A percentile compares a stretch with the other conserved stretches of the same genome.
These are phyloP conservation scores for Protodeltote pygarga DNA, from an alignment of 2,888 invertebrate species.

Conservation along the genomic window DNA sequence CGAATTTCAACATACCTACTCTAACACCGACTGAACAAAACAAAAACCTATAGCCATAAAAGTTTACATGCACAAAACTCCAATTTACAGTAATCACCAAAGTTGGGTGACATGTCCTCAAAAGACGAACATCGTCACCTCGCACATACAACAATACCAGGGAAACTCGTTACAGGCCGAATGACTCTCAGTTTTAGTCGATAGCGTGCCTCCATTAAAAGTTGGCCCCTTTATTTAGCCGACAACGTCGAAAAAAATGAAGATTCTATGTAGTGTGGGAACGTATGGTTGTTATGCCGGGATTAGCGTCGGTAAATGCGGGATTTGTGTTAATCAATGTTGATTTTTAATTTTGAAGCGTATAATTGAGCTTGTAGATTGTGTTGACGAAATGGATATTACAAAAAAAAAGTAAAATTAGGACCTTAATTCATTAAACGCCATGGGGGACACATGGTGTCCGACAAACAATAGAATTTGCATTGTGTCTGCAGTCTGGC, in stretches of 20 bases:
- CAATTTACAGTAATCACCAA: neutral
- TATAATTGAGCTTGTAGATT: too few relatives aligned
- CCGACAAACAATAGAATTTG: too few relatives aligned
- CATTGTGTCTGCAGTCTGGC: too few relatives aligned
- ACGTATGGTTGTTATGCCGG: constrained; percentile 15
- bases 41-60: too few relatives aligned
- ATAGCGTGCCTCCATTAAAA: constrained; percentile 59
- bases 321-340: neutral
- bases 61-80: too few relatives aligned
- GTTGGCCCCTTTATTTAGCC: constrained; percentile 59
- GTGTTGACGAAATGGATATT: too few relatives aligned
- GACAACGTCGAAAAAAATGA: constrained; percentile 44
- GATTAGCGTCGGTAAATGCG: constrained; percentile 19
- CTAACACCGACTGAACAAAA: too few relatives aligned
- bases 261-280: constrained; percentile 43
- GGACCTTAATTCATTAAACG: too few relatives aligned
- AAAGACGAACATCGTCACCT: constrained; percentile 1
- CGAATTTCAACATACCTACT: too few relatives aligned
- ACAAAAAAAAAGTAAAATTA: too few relatives aligned
- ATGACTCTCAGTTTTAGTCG: constrained; percentile 53
- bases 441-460: too few relatives aligned
- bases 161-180: constrained; percentile 32
- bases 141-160: constrained; percentile 15
- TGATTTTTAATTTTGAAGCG: neutral
- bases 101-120: constrained; percentile 1